Evolutionary conservation across 2,888 invertebrate species (phyloP).

Genomic region (Nomada hirtipes): DNA sequence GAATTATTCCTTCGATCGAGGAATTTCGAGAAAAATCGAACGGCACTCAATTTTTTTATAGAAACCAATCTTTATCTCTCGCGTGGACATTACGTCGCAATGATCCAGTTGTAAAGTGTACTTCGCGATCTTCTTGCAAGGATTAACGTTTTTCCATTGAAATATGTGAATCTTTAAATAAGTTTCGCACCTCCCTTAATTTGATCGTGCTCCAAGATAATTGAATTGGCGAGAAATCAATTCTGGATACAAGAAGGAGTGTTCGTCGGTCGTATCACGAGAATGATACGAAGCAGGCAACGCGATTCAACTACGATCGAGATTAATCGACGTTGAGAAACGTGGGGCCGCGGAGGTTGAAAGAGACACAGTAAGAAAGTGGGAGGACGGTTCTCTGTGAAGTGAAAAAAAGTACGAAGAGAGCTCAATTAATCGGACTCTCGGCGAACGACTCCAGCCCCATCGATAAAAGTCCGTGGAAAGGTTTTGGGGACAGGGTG

Average conservation of each 20-base stretch:
- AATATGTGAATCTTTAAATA: too few species aligned
- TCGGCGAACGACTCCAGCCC: conserved; percentile 67
- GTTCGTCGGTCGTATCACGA: conserved; percentile 44
- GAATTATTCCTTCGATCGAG: conserved; percentile 27
- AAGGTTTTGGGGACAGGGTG: conserved; percentile 53
- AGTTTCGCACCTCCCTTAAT: not conserved
- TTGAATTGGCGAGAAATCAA: conserved; percentile 30
- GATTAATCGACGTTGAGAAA: conserved; percentile 66
- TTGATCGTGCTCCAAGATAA: conserved; percentile 17
- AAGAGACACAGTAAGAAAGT: conserved; percentile 61
- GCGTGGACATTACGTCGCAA: too few species aligned
- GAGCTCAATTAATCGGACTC: conserved; percentile 73
- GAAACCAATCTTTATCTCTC: too few species aligned
- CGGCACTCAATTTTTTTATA: too few species aligned
- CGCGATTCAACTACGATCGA: conserved; percentile 65
- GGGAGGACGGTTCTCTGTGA: conserved; percentile 53
- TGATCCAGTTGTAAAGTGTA: too few species aligned
- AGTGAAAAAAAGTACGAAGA: conserved; percentile 67
- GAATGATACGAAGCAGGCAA: conserved; percentile 47
- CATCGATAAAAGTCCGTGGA: conserved; percentile 78
- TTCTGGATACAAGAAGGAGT: conserved; percentile 37
- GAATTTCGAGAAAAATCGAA: not conserved
- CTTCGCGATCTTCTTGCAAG: too few species aligned
- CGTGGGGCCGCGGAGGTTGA: conserved; percentile 39
- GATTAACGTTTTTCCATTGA: too few species aligned